Evolutionary conservation across 1,140 invertebrate species (phyloP).

Genomic region (Heterodera carotae): DNA sequence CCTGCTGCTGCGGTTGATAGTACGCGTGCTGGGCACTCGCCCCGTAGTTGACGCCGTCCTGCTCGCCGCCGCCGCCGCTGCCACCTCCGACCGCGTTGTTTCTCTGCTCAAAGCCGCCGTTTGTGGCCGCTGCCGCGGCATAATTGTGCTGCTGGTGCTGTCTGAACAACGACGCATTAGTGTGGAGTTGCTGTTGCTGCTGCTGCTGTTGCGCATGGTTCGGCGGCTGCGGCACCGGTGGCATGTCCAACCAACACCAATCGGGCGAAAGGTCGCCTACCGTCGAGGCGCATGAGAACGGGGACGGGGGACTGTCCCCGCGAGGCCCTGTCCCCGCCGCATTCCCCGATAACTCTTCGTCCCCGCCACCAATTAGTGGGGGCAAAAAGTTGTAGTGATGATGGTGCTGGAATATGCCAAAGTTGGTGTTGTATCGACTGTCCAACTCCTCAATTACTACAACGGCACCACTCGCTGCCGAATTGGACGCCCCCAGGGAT

Average conservation of each 20-base stretch:
- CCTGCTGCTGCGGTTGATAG: slow-evolving; percentile 16
- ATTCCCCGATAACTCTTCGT: not conserved
- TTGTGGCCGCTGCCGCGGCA: not conserved
- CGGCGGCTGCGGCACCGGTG: not conserved
- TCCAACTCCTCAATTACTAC: not conserved
- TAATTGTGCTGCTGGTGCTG: not conserved
- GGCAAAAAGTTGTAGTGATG: not conserved
- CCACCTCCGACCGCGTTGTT: not conserved
- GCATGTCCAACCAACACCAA: not conserved
- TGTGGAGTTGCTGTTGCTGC: not conserved
- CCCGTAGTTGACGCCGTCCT: not conserved
- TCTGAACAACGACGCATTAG: not conserved
- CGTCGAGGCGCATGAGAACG: not conserved
- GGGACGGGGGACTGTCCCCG: not conserved
- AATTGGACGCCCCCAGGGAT: not conserved
- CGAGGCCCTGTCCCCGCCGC: not conserved
- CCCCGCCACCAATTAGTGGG: not conserved
- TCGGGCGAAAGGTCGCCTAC: not conserved
- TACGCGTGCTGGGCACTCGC: not conserved
- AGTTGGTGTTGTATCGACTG: not conserved
- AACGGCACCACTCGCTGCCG: not conserved
- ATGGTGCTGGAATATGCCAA: not conserved
- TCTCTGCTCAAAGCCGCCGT: not conserved
- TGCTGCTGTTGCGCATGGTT: not conserved
- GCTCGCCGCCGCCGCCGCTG: too few species aligned